Percentiles rank a stretch among this genome's conserved stretches.
Conservation (phyloP, 2,888 invertebrate genomes). For the Drosophila mimica region DNA sequence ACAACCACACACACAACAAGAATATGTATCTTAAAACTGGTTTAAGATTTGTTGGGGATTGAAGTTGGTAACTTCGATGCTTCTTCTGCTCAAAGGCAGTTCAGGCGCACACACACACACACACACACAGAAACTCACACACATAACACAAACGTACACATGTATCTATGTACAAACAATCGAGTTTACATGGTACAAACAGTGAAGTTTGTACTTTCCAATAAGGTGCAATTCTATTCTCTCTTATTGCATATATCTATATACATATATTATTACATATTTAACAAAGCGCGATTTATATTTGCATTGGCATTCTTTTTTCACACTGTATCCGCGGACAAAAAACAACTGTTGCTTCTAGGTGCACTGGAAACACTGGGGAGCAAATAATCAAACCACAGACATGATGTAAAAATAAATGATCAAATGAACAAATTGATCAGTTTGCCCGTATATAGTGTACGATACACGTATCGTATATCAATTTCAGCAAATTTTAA, state of each 20-base stretch:
- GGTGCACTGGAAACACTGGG: slow-evolving; percentile 35
- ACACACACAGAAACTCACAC: slow-evolving; percentile 11
- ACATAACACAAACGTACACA: slow-evolving; percentile 4
- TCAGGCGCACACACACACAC: slow-evolving; percentile 24
- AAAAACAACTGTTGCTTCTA: slow-evolving; percentile 54
- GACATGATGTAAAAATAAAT: slow-evolving; percentile 13
- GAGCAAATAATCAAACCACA: slow-evolving; percentile 25
- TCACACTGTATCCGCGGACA: slow-evolving; percentile 17
- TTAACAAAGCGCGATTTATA: slow-evolving; percentile 49
- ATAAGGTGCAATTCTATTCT: slow-evolving; percentile 62
- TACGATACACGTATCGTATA: slow-evolving; percentile 11
- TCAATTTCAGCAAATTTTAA: slow-evolving; percentile 1
- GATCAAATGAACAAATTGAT: slow-evolving; percentile 18
- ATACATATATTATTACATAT: slow-evolving; percentile 17
- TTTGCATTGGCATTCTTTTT: slow-evolving; percentile 36
- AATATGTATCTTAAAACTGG: slow-evolving; percentile 78
- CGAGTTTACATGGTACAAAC: slow-evolving; percentile 39
- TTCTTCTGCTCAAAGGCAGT: slow-evolving; percentile 41
- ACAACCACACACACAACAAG: slow-evolving; percentile 52
- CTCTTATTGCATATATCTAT: not conserved
- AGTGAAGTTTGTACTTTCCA: slow-evolving; percentile 66
- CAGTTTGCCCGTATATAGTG: slow-evolving; percentile 15
- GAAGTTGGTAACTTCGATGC: slow-evolving; percentile 66
- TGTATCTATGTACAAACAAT: slow-evolving; percentile 38
- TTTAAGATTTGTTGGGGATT: slow-evolving; percentile 77